Percentiles rank a stretch among this genome's conserved stretches.
These are phyloP conservation scores for Epinephelus fuscoguttatus DNA, from an alignment of 2,113 vertebrate species.

Conservation along the genomic window DNA sequence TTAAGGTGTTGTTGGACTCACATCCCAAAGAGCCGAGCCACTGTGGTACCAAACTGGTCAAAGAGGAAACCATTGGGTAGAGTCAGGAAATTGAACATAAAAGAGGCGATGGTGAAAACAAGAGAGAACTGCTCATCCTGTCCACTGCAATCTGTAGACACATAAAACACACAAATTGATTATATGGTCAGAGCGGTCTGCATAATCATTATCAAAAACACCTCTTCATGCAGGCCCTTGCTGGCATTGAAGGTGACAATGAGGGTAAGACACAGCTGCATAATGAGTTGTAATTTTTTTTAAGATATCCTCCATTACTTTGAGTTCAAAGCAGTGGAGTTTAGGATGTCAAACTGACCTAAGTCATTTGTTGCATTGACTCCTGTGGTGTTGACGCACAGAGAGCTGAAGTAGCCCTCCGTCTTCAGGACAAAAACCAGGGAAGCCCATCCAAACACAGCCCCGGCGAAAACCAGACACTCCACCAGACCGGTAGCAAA, in stretches of 20 bases:
- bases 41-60: conserved; percentile 88
- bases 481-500: conserved; percentile 90
- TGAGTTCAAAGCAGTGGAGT: neutral
- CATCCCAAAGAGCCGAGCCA: conserved; percentile 89
- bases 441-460: conserved; percentile 92
- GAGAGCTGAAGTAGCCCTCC: conserved; percentile 86
- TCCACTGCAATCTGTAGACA: conserved; percentile 84
- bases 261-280: conserved; percentile 82
- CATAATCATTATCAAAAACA: too few species aligned
- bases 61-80: conserved; percentile 90
- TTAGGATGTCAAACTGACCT: conserved; percentile 69
- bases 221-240: too few species aligned
- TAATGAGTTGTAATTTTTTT: conserved; percentile 63
- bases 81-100: conserved; percentile 92
- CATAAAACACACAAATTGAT: neutral
- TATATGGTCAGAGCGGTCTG: too few species aligned
- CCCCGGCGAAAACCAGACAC: conserved; percentile 88
- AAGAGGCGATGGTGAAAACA: conserved; percentile 93
- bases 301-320: neutral
- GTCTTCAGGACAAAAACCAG: conserved; percentile 91
- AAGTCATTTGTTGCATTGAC: conserved; percentile 66
- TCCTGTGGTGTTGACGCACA: conserved; percentile 76
- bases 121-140: conserved; percentile 91
- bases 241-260: too few species aligned
- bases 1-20: conserved; percentile 76